Evolutionary conservation across 2,113 vertebrate genomes (phyloP).

Genomic region (Nyctibius bracteatus): DNA sequence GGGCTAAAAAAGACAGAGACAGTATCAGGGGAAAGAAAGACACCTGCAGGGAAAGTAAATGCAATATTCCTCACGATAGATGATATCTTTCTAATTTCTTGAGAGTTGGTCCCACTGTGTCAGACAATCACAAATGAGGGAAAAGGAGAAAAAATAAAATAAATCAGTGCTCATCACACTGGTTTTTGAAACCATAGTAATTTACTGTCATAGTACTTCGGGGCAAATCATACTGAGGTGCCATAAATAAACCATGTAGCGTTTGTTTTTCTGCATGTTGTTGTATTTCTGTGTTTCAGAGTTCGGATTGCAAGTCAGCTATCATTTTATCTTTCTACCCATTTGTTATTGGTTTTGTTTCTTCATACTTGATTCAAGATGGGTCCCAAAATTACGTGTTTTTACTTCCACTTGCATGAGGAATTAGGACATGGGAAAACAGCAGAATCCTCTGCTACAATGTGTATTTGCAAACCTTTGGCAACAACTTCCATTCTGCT

Average conservation of each 20-base stretch:
- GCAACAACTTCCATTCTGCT: not conserved
- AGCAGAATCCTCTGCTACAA: not conserved
- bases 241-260: conserved; percentile 25
- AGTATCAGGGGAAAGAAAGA: not conserved
- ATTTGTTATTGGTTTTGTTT: not conserved
- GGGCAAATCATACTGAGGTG: not conserved
- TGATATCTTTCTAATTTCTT: conserved; percentile 30
- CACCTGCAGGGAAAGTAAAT: conserved; percentile 12
- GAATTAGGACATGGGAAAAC: not conserved
- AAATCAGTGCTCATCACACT: not conserved
- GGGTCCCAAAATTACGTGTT: not conserved
- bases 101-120: not conserved
- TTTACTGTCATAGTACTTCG: conserved; percentile 22
- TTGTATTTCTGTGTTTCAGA: not conserved
- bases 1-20: not conserved
- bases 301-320: not conserved
- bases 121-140: conserved; percentile 24
- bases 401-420: not conserved
- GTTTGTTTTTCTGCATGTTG: not conserved
- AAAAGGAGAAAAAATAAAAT: conserved; percentile 24
- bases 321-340: not conserved
- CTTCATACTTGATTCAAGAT: not conserved
- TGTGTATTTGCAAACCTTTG: not conserved
- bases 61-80: not conserved
- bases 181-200: conserved; percentile 27